Percentiles rank a stretch among this genome's conserved stretches.
Evolutionary conservation across 2,888 invertebrate species (phyloP).

Genomic region (Acanthopleura granulata): DNA sequence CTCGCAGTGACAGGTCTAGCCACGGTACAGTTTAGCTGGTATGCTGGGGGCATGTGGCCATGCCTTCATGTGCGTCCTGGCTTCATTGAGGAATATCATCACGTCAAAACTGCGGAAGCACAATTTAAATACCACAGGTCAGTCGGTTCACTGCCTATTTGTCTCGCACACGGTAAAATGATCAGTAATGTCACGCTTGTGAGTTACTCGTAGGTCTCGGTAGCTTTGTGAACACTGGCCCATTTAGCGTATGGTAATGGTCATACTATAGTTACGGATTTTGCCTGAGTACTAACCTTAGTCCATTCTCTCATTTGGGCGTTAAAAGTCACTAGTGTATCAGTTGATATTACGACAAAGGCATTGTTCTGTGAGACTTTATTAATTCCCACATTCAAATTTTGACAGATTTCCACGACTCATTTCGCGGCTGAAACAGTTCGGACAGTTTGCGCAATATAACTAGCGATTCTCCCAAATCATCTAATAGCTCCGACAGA

Average conservation of each 20-base stretch:
- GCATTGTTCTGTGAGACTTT: too few species aligned
- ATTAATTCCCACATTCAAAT: too few species aligned
- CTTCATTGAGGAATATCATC: constrained; percentile 18
- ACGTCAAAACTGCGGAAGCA: constrained; percentile 14
- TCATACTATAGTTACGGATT: background rate
- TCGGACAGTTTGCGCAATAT: constrained; percentile 32
- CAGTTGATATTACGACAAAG: too few species aligned
- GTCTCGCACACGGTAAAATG: background rate
- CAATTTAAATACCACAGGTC: constrained; percentile 3
- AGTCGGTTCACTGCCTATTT: background rate
- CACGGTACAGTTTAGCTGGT: constrained; percentile 26
- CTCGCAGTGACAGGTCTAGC: too few species aligned
- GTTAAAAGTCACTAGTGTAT: too few species aligned
- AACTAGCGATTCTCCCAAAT: constrained; percentile 28
- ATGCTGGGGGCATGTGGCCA: constrained; percentile 32
- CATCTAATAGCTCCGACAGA: constrained; percentile 25
- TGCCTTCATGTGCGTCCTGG: constrained; percentile 26
- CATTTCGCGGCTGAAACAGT: constrained; percentile 32
- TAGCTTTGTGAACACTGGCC: constrained; percentile 11
- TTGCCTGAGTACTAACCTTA: background rate
- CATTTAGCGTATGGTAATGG: constrained; percentile 2
- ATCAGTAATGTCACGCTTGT: background rate
- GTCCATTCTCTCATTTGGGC: background rate
- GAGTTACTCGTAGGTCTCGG: background rate
- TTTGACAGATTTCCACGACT: too few species aligned